phyloP scores from a whole-genome alignment of 2,113 vertebrate species.

The Blennius ocellaris region DNA sequence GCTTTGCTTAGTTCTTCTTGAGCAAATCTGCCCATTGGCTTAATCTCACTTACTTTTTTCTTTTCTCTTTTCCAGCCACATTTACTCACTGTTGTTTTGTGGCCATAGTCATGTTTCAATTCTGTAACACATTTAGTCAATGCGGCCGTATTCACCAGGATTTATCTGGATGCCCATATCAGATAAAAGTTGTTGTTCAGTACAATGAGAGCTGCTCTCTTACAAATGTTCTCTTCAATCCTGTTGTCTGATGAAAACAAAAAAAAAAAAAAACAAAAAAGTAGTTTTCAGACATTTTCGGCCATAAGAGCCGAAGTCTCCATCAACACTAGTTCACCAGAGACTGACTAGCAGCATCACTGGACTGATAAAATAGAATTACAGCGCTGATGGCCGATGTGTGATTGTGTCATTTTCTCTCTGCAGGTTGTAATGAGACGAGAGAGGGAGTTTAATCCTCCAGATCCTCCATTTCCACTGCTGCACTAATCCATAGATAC shows the following conservation, averaged over 20 bases:
- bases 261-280: neutral
- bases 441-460: slow-evolving; percentile 65
- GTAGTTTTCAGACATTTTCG: slow-evolving; percentile 42
- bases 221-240: slow-evolving; percentile 20
- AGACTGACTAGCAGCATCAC: slow-evolving; percentile 59
- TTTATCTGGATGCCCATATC: slow-evolving; percentile 18
- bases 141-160: slow-evolving; percentile 4
- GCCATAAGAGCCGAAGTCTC: slow-evolving; percentile 30
- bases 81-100: neutral
- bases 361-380: slow-evolving; percentile 73
- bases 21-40: neutral
- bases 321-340: slow-evolving; percentile 41
- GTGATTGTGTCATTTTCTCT: slow-evolving; percentile 76
- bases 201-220: slow-evolving; percentile 7
- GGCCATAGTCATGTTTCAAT: neutral
- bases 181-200: slow-evolving; percentile 24
- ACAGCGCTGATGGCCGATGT: slow-evolving; percentile 63
- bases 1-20: neutral
- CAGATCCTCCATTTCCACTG: slow-evolving; percentile 64
- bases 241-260: neutral
- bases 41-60: neutral
- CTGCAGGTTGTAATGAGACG: slow-evolving; percentile 71
- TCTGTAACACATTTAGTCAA: slow-evolving; percentile 14
- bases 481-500: slow-evolving; percentile 70
- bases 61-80: neutral